Conservation (phyloP, 2,888 invertebrate species). For the Lasiommata megera region DNA sequence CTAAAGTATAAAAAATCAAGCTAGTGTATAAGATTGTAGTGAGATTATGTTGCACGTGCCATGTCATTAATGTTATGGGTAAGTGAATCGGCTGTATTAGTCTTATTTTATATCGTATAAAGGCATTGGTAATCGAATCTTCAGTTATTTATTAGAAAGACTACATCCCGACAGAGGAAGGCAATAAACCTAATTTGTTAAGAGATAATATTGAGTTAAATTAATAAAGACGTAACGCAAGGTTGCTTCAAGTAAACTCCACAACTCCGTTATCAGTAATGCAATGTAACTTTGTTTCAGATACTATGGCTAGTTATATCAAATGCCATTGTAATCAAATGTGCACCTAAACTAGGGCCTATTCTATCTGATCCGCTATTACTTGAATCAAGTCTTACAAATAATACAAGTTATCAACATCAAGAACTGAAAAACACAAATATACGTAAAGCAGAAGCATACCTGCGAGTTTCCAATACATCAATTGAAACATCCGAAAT, state of each 20-base stretch:
- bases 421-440: not conserved
- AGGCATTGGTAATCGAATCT: no score
- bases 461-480: not conserved
- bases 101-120: no score
- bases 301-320: not conserved
- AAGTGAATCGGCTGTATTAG: slow-evolving; percentile 29
- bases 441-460: not conserved
- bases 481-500: not conserved
- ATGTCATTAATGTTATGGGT: slow-evolving; percentile 47
- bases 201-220: no score
- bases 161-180: no score
- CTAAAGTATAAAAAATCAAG: not conserved
- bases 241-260: no score
- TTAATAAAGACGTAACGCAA: no score
- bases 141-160: no score
- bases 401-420: slow-evolving; percentile 10
- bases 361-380: slow-evolving; percentile 42
- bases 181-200: no score
- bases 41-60: slow-evolving; percentile 18
- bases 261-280: no score
- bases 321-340: slow-evolving; percentile 25
- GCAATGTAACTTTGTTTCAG: slow-evolving; percentile 10
- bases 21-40: not conserved
- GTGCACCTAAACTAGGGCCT: slow-evolving; percentile 50
- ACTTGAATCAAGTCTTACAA: slow-evolving; percentile 38